Base-by-base conservation (phyloP, 2,113 vertebrate genomes). In the Nycticryphes semicollaris region DNA sequence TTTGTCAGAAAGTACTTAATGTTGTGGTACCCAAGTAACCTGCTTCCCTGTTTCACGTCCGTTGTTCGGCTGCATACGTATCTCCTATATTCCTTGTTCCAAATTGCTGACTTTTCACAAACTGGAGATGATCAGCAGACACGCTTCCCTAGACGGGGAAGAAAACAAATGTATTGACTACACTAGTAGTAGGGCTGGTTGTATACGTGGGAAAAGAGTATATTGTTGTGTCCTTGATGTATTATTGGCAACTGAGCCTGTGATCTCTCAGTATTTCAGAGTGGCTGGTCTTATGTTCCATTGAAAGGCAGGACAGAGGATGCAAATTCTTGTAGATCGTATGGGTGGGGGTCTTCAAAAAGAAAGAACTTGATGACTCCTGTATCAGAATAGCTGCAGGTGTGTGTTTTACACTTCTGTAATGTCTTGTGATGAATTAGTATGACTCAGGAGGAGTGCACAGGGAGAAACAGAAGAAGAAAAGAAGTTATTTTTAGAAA, bases 1-100 rank as follows among this genome's bases (percentile, higher is more conserved):
- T 92, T 92, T 97, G 90, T 95, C 94, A 96, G 77, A 85, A 96
- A 84, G 89, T 94, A 76, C 91, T 95, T 94, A 93, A 94, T 91
- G 81, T 93, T 97, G 80, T 95, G 86, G 86, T 96, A 80, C 94
- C 80, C 57, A 73, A 47, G 88, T 92, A 95, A 94, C 83, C 93
- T 82, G 69, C 69, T 45, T 92, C 83, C 88, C 79, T 79, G 39
- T 68, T 90, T 82, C 86, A 47, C 1, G 0, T 73, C 80, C 69
- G 1, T 79, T 87, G 79, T 73, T 89, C 83, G 75, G 82, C 76
- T 90, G 84, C 93, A 37, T 82, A n/a, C 27, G 0, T 27, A 6
- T 54, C 76, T 84, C 73, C 80, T 75, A 3, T 41, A 33, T 53
- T 79, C 88, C 59, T 62, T 39, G 15, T 12, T 91, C 20, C 23